Evolutionary conservation across 2,888 invertebrate species (phyloP).

Genomic region (Platycheirus albimanus): DNA sequence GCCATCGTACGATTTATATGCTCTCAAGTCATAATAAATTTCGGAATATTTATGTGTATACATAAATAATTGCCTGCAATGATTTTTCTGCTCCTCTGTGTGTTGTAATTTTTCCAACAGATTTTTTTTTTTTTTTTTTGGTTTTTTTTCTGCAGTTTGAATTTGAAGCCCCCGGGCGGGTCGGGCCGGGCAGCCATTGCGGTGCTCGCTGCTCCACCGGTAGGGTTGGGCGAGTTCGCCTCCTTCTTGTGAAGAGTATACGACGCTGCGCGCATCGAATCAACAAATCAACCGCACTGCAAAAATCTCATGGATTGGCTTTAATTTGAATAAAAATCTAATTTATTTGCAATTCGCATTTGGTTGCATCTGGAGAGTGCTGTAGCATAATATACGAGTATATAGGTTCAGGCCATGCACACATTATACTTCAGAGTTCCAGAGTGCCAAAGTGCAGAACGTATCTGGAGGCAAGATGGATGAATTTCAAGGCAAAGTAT

Average conservation of each 20-base stretch:
- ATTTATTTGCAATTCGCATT: constrained; percentile 67
- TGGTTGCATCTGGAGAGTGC: constrained; percentile 61
- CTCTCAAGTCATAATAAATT: constrained; percentile 73
- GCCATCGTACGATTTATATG: constrained; percentile 65
- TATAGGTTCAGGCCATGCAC: too few relatives aligned
- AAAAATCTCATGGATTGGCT: constrained; percentile 68
- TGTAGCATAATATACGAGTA: constrained; percentile 6
- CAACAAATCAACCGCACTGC: constrained; percentile 66
- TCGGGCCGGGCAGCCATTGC: background rate
- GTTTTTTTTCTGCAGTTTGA: background rate
- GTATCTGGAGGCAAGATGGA: constrained; percentile 35
- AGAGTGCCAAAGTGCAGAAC: too few relatives aligned
- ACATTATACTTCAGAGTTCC: too few relatives aligned
- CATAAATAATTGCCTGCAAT: constrained; percentile 72
- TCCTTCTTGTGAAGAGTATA: constrained; percentile 29
- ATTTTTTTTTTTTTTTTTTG: constrained; percentile 39
- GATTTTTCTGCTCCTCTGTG: constrained; percentile 59
- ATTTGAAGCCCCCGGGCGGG: constrained; percentile 4
- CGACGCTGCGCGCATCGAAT: constrained; percentile 67
- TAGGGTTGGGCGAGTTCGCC: constrained; percentile 16
- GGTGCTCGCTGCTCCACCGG: too few relatives aligned
- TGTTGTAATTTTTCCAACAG: constrained; percentile 55
- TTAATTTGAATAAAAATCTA: constrained; percentile 74
- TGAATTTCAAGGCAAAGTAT: constrained; percentile 26
- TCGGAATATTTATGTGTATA: constrained; percentile 71